Conservation (phyloP, 1,140 invertebrate genomes). For the Sitobion miscanthi region DNA sequence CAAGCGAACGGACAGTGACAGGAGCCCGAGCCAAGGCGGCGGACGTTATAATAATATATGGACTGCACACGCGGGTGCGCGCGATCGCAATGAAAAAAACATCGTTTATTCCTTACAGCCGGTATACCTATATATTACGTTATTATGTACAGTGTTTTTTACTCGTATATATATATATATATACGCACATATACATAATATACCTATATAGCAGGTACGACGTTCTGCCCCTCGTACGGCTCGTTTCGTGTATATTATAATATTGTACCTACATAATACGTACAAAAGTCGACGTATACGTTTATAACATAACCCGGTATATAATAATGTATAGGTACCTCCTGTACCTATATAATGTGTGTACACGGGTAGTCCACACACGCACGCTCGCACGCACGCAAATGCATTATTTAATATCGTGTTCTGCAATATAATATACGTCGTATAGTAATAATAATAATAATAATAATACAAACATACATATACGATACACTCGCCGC, state of each 20-base stretch:
- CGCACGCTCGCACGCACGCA: background rate
- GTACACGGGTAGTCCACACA: background rate
- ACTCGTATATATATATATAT: background rate
- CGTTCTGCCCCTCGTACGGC: background rate
- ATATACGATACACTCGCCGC: background rate
- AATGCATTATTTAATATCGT: conserved; percentile 23
- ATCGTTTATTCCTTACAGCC: background rate
- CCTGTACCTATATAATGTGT: background rate
- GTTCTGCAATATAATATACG: conserved; percentile 10
- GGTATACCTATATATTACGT: background rate
- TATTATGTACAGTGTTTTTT: background rate
- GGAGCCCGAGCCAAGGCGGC: background rate
- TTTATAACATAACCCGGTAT: background rate
- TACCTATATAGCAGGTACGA: background rate
- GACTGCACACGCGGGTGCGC: background rate
- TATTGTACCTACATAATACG: background rate
- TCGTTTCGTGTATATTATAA: background rate
- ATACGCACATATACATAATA: background rate
- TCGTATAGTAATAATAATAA: background rate
- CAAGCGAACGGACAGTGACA: background rate
- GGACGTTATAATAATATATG: background rate
- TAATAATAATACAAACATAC: background rate
- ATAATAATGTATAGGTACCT: background rate
- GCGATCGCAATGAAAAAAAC: background rate
- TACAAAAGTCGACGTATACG: conserved; percentile 18